Evolutionary conservation across 2,888 invertebrate species (phyloP).

Genomic region (Phyto melanocephala): DNA sequence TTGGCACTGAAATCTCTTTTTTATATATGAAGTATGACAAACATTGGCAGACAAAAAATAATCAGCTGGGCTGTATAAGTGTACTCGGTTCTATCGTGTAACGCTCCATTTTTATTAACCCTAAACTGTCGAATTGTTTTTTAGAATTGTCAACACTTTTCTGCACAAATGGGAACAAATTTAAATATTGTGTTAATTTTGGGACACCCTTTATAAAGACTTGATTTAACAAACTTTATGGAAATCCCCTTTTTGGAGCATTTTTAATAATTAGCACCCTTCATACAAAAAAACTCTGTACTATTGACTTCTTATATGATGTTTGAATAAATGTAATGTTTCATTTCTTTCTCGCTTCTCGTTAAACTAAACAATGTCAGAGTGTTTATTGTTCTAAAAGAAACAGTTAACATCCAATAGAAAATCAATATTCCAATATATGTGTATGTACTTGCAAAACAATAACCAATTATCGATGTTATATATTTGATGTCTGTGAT

Average conservation of each 20-base stretch:
- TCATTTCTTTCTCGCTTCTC: neutral
- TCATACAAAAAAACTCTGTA: neutral
- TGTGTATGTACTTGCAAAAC: constrained; percentile 5
- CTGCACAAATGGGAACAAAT: too few species aligned
- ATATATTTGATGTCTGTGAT: neutral
- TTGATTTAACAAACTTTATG: neutral
- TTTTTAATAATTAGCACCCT: constrained; percentile 28
- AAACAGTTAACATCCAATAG: constrained; percentile 43
- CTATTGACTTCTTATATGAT: neutral
- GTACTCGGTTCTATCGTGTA: too few species aligned
- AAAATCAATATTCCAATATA: constrained; percentile 53
- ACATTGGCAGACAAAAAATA: too few species aligned
- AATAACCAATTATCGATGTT: neutral
- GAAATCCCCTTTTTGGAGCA: neutral
- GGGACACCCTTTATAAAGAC: too few species aligned
- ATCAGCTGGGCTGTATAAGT: too few species aligned
- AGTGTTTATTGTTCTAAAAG: neutral
- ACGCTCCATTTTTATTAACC: too few species aligned
- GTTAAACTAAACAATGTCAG: neutral
- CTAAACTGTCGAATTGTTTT: too few species aligned
- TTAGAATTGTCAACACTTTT: too few species aligned
- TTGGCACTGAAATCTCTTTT: too few species aligned
- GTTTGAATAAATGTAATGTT: neutral
- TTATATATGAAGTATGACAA: too few species aligned
- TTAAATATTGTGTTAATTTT: too few species aligned